Base-by-base conservation (phyloP, 2,113 vertebrate genomes). In the Microcebus lehilahytsara region DNA sequence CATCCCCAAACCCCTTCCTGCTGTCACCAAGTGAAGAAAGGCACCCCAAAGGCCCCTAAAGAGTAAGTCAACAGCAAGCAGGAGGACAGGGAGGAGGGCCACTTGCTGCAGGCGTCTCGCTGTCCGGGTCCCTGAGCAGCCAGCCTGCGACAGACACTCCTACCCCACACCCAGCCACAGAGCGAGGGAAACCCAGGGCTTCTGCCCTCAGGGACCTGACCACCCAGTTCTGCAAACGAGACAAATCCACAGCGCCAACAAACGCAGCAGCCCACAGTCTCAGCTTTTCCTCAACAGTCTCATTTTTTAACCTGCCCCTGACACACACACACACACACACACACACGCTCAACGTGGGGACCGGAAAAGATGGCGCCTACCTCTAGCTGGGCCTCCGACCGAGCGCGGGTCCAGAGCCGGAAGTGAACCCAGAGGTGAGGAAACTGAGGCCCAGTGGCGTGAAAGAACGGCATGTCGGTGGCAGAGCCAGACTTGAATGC, bases 101-200 rank as follows among this genome's bases (percentile, higher is more conserved):
- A 0, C 51, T 23, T 89, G n/a, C 40, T 72, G 60, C 23, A 5
- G 0, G 1, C 2, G 25, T 6, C 69, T n/a, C 30, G 13, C 84
- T 30, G 49, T 25, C 66, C 42, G 51, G 46, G 40, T 87, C 64
- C 25, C 4, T 13, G 6, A 58, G 51, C 64, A 46, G 8, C 23
- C 4, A 9, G 27, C 5, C 4, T 1, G 42, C 72, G 23, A 42
- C 8, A 6, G 51, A 71, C 5, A 9, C 4, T 27, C 40, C 83
- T 51, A 25, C 20, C 80, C 34, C 40, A 9, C 4, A 6, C 22
- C 1, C 0, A 12, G 20, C 37, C 7, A 1, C 5, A 5, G 49
- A 3, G 5, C 9, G 40, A 64, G 58, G 60, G 64, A 22, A 72
- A 20, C 78, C 49, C 42, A 9, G 60, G 4, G 1, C 30, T 32